Conservation (phyloP, 1,140 invertebrate species). For the Bemisia tabaci region DNA sequence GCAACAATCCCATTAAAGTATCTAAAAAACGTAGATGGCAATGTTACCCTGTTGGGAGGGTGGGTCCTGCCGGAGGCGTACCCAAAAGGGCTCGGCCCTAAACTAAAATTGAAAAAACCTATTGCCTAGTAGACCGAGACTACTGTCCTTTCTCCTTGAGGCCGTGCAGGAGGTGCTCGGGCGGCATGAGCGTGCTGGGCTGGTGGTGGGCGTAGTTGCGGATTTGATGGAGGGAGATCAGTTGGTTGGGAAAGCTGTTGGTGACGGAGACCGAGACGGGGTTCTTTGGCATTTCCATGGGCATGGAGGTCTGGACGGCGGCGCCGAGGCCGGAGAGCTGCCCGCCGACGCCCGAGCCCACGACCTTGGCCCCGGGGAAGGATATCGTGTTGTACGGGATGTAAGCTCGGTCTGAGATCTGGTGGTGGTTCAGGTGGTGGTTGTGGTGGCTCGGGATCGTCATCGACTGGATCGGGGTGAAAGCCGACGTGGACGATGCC, state of each 20-base stretch:
- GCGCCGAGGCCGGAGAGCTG: conserved; percentile 30
- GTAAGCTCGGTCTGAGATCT: conserved; percentile 58
- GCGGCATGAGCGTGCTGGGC: conserved; percentile 24
- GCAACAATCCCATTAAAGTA: too few relatives aligned
- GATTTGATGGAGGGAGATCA: conserved; percentile 92
- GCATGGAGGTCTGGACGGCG: conserved; percentile 24
- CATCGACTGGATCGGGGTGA: conserved; percentile 76
- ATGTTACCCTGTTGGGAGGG: too few relatives aligned
- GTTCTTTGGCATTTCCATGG: conserved; percentile 35
- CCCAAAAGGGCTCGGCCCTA: too few relatives aligned
- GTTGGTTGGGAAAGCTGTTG: conserved; percentile 80
- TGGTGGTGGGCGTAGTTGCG: conserved; percentile 91
- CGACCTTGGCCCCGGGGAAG: conserved; percentile 24
- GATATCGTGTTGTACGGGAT: conserved; percentile 76
- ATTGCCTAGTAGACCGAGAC: too few relatives aligned
- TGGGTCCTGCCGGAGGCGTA: too few relatives aligned
- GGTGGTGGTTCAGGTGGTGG: conserved; percentile 37
- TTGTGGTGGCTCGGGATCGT: conserved; percentile 54
- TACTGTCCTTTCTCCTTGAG: conserved; percentile 17
- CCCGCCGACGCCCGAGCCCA: conserved; percentile 21
- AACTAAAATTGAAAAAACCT: too few relatives aligned
- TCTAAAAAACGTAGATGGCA: too few relatives aligned
- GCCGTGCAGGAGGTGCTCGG: conserved; percentile 26
- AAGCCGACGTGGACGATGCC: conserved; percentile 63
- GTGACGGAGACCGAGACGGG: conserved; percentile 38